Base-by-base conservation (phyloP, 1,140 invertebrate species). In the Drosophila neocordata region DNA sequence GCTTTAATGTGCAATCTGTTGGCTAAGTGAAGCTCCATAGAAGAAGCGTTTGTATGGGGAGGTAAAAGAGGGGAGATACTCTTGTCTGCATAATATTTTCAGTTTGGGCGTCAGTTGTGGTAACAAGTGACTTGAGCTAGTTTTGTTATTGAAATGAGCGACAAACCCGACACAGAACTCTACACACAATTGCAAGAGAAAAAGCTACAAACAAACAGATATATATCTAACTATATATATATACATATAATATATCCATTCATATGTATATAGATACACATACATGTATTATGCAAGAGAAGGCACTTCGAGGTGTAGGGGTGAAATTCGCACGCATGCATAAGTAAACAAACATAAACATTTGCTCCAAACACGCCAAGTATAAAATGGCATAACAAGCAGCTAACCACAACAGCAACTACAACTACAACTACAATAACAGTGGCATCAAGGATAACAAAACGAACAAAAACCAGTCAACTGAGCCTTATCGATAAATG, bases 341-440 rank as follows among this genome's bases (percentile, higher is more conserved):
- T 85, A 85, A 85, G 82, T 85, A 85, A 85, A 84, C 81, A 85
- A 84, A 84, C 81, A 84, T 84, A 84, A 85, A 84, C 81, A 84
- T 84, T 84, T 84, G 81, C 82, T 85, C 59, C 82, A 81, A 48
- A 78, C 80, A 84, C 74, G 80, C 78, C 71, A 77, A 73, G 77
- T 81, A 87, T 87, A 87, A 87, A 85, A 85, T 87, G 78, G 78
- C 82, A 85, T 87, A 87, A 85, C 82, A 85, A 85, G 82, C 82
- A 87, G 74, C 74, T 70, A 69, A 55, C 73, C 78, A 75, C 81
- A 87, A 68, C 62, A 69, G 66, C 76, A 84, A 67, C 71, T 66
- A 74, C 75, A 65, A 48, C 24, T 34, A 15, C 44, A 57, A 22
- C 31, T 69, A 72, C 41, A 48, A 63, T 18, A 62, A 37, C 38